Conservation (phyloP, 2,888 invertebrate species). For the Gasteruption jaculator region DNA sequence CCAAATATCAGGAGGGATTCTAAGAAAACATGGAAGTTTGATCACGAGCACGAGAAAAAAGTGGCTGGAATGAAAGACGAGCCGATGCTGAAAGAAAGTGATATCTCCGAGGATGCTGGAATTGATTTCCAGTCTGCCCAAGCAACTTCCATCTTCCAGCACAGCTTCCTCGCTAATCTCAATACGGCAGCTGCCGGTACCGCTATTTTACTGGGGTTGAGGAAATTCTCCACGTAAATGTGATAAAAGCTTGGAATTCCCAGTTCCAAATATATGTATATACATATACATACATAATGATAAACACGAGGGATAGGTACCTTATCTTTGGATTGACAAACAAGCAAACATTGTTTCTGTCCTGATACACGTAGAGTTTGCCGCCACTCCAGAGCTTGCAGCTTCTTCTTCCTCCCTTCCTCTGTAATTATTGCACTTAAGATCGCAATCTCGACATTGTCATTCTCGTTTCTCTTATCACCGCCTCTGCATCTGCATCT, state of each 20-base stretch:
- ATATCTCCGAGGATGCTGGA: conserved; percentile 34
- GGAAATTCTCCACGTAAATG: conserved; percentile 34
- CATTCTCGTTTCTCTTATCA: too few relatives aligned
- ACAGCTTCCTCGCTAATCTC: conserved; percentile 32
- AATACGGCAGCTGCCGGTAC: conserved; percentile 26
- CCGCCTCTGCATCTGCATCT: too few relatives aligned
- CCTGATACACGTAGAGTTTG: too few relatives aligned
- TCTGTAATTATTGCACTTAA: too few relatives aligned
- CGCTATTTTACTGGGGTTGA: conserved; percentile 28
- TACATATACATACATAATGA: too few relatives aligned
- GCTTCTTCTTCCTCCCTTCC: too few relatives aligned
- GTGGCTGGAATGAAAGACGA: conserved; percentile 42
- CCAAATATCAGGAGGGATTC: conserved; percentile 41
- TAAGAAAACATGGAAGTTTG: conserved; percentile 40
- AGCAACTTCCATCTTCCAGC: conserved; percentile 35
- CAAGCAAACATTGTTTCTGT: too few relatives aligned
- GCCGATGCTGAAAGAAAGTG: conserved; percentile 34
- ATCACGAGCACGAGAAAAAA: conserved; percentile 38
- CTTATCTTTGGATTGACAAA: too few relatives aligned
- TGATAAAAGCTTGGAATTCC: conserved; percentile 19
- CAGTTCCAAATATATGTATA: too few relatives aligned
- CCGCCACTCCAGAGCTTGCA: too few relatives aligned
- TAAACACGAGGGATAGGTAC: too few relatives aligned
- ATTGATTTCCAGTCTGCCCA: conserved; percentile 40
- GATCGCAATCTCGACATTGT: too few relatives aligned